Conservation (phyloP, 2,797 vertebrate species). For the Sebastes hubbsi region DNA sequence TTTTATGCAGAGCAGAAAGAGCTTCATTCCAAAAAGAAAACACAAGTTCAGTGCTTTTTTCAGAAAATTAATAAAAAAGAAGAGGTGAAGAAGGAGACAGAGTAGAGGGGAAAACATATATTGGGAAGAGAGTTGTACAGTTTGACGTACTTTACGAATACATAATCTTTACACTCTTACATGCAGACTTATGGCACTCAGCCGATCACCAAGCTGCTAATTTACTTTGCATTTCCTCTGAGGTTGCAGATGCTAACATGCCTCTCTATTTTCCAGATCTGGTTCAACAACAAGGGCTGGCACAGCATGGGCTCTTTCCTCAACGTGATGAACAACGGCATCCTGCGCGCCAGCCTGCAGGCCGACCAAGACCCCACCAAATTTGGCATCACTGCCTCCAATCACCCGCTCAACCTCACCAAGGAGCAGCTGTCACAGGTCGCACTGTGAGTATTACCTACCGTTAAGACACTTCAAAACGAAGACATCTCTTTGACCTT, state of each 20-base stretch:
- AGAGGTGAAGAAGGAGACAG: not conserved
- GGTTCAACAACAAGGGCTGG: slow-evolving; percentile 99
- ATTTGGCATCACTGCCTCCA: slow-evolving; percentile 92
- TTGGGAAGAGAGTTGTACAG: too few species aligned
- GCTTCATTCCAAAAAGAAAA: too few species aligned
- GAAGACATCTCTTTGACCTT: not conserved
- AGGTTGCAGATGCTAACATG: not conserved
- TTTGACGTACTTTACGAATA: too few species aligned
- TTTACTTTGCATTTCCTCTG: not conserved
- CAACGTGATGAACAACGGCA: slow-evolving; percentile 97
- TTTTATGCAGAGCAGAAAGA: not conserved
- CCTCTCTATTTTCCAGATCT: slow-evolving; percentile 84
- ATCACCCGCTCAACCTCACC: slow-evolving; percentile 97
- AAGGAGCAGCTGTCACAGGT: slow-evolving; percentile 99
- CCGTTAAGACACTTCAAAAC: not conserved
- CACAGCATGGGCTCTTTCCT: slow-evolving; percentile 94
- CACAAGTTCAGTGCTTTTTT: too few species aligned
- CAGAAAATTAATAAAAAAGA: not conserved
- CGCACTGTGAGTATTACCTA: slow-evolving; percentile 87
- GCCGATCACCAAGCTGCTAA: not conserved
- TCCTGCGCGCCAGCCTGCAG: slow-evolving; percentile 89
- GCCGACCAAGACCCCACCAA: slow-evolving; percentile 83
- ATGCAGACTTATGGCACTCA: not conserved
- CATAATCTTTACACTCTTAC: too few species aligned
- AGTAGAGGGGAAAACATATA: not conserved